Conservation (phyloP, 1,140 invertebrate species). For the Lanistes nyassanus region DNA sequence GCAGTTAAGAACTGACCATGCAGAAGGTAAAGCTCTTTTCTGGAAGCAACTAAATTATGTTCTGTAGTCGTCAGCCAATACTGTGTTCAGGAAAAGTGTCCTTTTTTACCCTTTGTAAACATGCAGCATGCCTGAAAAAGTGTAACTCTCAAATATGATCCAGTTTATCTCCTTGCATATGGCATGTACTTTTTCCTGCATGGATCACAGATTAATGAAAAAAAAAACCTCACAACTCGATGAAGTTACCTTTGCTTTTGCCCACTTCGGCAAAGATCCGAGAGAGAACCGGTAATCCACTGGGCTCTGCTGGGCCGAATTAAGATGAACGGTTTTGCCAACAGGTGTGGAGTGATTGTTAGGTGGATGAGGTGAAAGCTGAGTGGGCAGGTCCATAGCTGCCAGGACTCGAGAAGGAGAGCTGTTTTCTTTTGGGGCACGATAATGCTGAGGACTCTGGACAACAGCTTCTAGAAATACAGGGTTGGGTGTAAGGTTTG, state of each 20-base stretch:
- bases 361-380: constrained; percentile 14
- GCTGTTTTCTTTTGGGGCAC: constrained; percentile 25
- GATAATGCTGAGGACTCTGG: constrained; percentile 8
- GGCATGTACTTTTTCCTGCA: no score
- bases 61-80: no score
- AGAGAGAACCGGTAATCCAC: constrained; percentile 77
- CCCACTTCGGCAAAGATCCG: constrained; percentile 86
- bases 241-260: constrained; percentile 79
- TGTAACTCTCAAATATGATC: no score
- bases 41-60: no score
- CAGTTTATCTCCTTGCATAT: no score
- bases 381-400: constrained; percentile 12
- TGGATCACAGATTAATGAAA: no score
- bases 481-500: constrained; percentile 31
- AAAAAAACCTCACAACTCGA: no score
- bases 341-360: neutral
- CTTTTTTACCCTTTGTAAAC: no score
- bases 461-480: constrained; percentile 13
- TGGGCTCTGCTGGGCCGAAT: constrained; percentile 8
- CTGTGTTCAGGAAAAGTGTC: no score
- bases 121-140: no score
- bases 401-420: constrained; percentile 8
- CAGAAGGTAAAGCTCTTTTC: no score
- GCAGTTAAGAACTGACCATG: no score
- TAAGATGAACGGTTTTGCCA: neutral